These are phyloP conservation scores for Phaethornis superciliosus DNA, from an alignment of 2,113 vertebrate genomes.

Conservation along the genomic window DNA sequence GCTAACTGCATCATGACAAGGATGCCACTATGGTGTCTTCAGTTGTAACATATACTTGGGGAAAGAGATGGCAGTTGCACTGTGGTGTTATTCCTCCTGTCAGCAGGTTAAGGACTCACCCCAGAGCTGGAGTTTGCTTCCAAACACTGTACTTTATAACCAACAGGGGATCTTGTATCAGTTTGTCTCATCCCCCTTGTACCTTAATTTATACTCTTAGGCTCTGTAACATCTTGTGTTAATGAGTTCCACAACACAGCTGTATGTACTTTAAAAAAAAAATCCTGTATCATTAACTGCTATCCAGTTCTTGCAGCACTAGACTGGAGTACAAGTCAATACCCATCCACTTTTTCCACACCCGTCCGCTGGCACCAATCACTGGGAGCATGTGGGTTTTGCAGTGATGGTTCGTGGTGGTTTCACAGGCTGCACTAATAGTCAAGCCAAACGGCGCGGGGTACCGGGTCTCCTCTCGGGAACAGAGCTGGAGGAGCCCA, in stretches of 20 bases:
- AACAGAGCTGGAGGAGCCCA: rapidly evolving
- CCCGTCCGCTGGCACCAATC: too few species aligned
- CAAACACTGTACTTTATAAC: neutral
- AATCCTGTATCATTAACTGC: neutral
- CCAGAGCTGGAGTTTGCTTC: neutral
- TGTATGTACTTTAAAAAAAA: neutral
- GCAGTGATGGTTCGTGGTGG: neutral
- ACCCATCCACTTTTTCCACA: neutral
- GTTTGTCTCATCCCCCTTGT: neutral
- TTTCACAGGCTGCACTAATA: rapidly evolving
- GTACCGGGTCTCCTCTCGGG: neutral
- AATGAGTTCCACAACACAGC: neutral
- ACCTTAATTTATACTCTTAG: neutral
- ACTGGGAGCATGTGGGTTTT: too few species aligned
- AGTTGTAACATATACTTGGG: neutral
- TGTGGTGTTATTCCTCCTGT: neutral
- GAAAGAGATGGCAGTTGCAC: neutral
- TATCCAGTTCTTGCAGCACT: neutral
- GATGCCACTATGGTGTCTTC: neutral
- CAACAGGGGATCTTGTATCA: neutral
- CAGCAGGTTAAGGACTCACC: neutral
- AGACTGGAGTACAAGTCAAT: neutral
- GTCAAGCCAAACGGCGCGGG: too few species aligned
- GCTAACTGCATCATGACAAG: neutral
- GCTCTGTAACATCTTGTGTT: neutral